phyloP scores from a whole-genome alignment of 2,888 invertebrate species.

The Cheilosia vernalis region DNA sequence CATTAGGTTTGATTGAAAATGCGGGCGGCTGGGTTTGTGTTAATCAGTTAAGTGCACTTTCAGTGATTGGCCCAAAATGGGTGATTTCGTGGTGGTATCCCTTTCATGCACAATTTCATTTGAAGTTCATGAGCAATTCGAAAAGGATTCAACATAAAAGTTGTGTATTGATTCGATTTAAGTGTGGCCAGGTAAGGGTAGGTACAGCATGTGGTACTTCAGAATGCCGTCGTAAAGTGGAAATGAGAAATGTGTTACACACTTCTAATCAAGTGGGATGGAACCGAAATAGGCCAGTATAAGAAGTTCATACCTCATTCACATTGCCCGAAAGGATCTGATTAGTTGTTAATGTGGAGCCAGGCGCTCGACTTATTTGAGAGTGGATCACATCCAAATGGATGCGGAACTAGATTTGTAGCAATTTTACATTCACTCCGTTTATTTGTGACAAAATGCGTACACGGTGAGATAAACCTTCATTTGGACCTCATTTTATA shows the following conservation, averaged over 20 bases:
- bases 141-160: neutral
- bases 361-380: too few species aligned
- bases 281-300: too few species aligned
- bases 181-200: neutral
- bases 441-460: too few species aligned
- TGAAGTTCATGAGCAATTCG: constrained; percentile 42
- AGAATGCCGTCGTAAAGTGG: neutral
- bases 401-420: too few species aligned
- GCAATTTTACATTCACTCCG: too few species aligned
- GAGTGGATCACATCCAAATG: too few species aligned
- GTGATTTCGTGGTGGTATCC: constrained; percentile 18
- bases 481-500: too few species aligned
- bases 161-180: constrained; percentile 1
- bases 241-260: neutral
- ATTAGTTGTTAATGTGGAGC: too few species aligned
- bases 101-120: constrained; percentile 42
- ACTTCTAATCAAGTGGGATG: neutral
- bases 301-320: too few species aligned
- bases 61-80: constrained; percentile 57
- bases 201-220: neutral
- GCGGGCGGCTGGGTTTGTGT: constrained; percentile 35
- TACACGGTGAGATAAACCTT: too few species aligned
- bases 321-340: too few species aligned
- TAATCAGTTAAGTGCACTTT: constrained; percentile 74
- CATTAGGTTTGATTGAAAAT: constrained; percentile 59